phyloP scores from a whole-genome alignment of 1,140 invertebrate species.

The Glomeris maerens region DNA sequence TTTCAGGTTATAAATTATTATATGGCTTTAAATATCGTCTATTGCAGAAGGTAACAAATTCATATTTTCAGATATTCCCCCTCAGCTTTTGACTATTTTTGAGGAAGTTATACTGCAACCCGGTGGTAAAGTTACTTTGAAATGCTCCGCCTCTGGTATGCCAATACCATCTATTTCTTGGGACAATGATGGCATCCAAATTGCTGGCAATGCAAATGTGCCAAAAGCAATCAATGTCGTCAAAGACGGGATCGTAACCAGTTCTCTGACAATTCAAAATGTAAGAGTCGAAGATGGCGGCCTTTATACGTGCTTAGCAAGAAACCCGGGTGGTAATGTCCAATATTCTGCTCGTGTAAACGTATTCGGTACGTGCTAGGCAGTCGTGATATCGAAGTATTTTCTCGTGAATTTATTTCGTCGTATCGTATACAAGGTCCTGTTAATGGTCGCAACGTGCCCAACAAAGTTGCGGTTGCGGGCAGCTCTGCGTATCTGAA shows the following conservation, averaged over 20 bases:
- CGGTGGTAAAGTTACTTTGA: constrained; percentile 65
- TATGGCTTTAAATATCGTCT: not conserved
- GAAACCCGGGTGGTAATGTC: constrained; percentile 76
- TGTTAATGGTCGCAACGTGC: constrained; percentile 61
- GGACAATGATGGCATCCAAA: constrained; percentile 56
- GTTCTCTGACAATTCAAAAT: not conserved
- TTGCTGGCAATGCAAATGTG: not conserved
- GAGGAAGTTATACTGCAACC: constrained; percentile 72
- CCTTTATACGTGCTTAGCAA: constrained; percentile 77
- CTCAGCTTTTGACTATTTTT: constrained; percentile 71
- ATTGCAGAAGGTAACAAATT: no score
- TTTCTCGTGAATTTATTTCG: no score
- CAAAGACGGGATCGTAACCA: not conserved
- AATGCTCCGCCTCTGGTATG: constrained; percentile 72
- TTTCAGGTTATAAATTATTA: constrained; percentile 13
- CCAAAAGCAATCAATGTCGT: not conserved
- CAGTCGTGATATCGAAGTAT: no score
- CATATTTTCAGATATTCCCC: constrained; percentile 35
- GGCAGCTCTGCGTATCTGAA: constrained; percentile 40
- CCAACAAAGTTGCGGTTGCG: constrained; percentile 62
- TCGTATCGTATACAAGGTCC: no score
- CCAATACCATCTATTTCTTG: constrained; percentile 87
- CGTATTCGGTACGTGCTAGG: constrained; percentile 72
- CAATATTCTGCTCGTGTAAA: constrained; percentile 75
- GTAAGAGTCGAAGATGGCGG: constrained; percentile 56